These are phyloP conservation scores for Coptodon bakossiorum DNA, from an alignment of 2,113 vertebrate genomes.

Conservation along the genomic window DNA sequence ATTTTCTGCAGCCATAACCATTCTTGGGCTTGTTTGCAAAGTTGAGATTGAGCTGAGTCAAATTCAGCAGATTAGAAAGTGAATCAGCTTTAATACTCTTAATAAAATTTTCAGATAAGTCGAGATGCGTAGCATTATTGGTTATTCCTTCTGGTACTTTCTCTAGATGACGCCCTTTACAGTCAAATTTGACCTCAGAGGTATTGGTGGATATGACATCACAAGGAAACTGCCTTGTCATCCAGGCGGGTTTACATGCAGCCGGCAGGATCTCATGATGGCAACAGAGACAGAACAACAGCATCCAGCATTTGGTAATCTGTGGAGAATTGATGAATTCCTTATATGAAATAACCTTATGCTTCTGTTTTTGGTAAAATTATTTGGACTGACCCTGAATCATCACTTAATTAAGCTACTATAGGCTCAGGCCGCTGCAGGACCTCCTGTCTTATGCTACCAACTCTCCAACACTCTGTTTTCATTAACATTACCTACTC, in stretches of 20 bases:
- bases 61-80: conserved; percentile 53
- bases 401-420: background rate
- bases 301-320: conserved; percentile 29
- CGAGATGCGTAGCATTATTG: conserved; percentile 54
- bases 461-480: background rate
- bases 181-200: conserved; percentile 55
- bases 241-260: background rate
- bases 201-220: conserved; percentile 18
- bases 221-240: conserved; percentile 61
- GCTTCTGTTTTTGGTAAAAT: background rate
- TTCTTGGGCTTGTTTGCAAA: background rate
- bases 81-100: conserved; percentile 22
- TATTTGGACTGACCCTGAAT: background rate
- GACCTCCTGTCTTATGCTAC: background rate
- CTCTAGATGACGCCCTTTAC: conserved; percentile 32
- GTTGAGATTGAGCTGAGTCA: conserved; percentile 57
- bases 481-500: background rate
- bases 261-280: conserved; percentile 10
- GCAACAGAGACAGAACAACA: conserved; percentile 14
- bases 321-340: conserved; percentile 35
- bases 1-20: background rate
- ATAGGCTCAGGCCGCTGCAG: background rate
- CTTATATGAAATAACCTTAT: background rate
- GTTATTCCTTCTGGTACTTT: conserved; percentile 59
- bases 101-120: conserved; percentile 71